These are phyloP conservation scores for Drusus annulatus DNA, from an alignment of 1,140 invertebrate genomes.

Conservation along the genomic window DNA sequence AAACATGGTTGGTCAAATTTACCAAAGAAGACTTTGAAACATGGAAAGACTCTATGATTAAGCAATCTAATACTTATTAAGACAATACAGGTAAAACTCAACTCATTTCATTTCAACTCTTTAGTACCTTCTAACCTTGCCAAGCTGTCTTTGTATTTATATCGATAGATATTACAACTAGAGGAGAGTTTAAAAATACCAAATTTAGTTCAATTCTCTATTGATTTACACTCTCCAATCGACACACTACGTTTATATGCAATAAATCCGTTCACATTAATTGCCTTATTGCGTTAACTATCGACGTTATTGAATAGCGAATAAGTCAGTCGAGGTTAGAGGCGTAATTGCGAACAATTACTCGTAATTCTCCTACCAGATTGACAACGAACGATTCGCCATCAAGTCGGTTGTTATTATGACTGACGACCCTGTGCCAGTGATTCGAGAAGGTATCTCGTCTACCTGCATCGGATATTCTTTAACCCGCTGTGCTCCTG, in stretches of 20 bases:
- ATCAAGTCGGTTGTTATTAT: background rate
- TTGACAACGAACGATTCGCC: constrained; percentile 9
- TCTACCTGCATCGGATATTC: background rate
- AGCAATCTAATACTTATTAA: too few species aligned
- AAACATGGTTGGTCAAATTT: too few species aligned
- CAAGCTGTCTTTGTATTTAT: too few species aligned
- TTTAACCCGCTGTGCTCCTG: background rate
- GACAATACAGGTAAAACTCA: too few species aligned
- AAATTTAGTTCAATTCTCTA: too few species aligned
- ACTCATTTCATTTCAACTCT: too few species aligned
- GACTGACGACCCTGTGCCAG: background rate
- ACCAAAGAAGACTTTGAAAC: too few species aligned
- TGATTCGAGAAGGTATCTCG: too few species aligned
- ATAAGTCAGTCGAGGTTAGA: background rate
- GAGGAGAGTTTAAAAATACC: too few species aligned
- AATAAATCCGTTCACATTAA: background rate
- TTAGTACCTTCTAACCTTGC: too few species aligned
- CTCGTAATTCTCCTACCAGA: constrained; percentile 19
- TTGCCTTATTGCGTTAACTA: background rate
- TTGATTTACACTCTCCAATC: background rate
- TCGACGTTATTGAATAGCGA: constrained; percentile 8
- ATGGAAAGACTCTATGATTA: too few species aligned
- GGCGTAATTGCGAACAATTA: constrained; percentile 34
- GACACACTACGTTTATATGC: background rate
- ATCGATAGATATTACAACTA: too few species aligned